Evolutionary conservation across 1,140 invertebrate genomes (phyloP), one percentile per base, ranked within the genome.

Genomic region (Palaemon carinicauda): DNA sequence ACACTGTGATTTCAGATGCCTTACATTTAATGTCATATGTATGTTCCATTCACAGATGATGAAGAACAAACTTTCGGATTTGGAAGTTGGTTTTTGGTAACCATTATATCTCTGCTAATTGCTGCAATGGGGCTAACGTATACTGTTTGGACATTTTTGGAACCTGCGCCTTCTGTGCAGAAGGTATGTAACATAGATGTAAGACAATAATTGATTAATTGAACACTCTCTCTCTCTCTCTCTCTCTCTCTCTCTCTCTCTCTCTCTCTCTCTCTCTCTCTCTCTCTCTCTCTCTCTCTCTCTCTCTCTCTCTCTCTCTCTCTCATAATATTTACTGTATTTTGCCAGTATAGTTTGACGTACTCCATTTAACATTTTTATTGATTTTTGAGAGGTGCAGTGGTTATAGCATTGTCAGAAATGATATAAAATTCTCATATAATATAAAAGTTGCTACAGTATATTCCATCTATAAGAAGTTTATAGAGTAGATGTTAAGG

Each of bases 71-170:
- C 75, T 0, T 85, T 85, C 27, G 21, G 75, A 19, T 85, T 79
- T 54, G 83, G 83, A 5, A 85, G 83, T 50, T 85, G 83, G 83
- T 85, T 52, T 27, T 52, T 79, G 3, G 83, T 85, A 41, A 79
- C 54, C 4, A 27, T 85, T 9, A 60, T 74, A 24, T 31, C 83
- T 31, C 77, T 85, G 53, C 71, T 79, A 10, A 85, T 85, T 19
- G 74, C 75, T 27, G 53, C 71, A 24, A 31, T 78, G 3, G 83
- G 83, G 17, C 33, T 85, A 24, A 31, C 41, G 1, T 51, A 65
- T 52, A 54, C 65, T 27, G n/a, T 78, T 24, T 85, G 83, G 83
- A 33, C 71, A 33, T 85, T 65, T 24, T 71, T 85, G n/a, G 53
- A 85, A 19, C 56, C 77, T 51, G 1, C 79, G 1, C 33, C 17